Evolutionary conservation across 2,797 vertebrate genomes (phyloP).

Genomic region (Pangasius larnaudii): DNA sequence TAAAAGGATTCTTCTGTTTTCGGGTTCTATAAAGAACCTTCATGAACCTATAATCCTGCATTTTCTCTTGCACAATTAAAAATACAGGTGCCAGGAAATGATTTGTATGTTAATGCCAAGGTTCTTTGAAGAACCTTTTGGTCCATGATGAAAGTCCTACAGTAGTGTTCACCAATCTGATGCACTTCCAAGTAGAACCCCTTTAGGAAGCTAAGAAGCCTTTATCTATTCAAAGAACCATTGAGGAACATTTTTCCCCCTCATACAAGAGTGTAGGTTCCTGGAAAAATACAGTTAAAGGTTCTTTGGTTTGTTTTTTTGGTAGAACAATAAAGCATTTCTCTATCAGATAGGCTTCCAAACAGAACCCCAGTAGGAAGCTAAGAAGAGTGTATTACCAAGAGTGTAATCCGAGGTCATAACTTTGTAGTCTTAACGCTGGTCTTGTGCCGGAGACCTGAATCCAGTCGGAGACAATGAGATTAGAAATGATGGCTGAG

Average conservation of each 20-base stretch:
- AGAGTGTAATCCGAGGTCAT: neutral
- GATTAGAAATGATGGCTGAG: slow-evolving; percentile 5
- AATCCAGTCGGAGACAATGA: neutral
- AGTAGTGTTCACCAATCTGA: neutral
- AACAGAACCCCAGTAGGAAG: neutral
- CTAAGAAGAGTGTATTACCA: neutral
- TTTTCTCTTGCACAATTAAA: neutral
- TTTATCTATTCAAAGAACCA: neutral
- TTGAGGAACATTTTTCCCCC: neutral
- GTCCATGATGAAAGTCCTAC: neutral
- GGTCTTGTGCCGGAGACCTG: neutral
- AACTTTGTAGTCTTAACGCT: neutral
- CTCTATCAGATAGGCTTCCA: neutral
- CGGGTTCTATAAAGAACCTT: neutral
- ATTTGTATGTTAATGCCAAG: neutral
- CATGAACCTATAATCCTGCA: neutral
- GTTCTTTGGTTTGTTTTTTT: neutral
- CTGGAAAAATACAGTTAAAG: neutral
- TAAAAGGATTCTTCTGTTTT: neutral
- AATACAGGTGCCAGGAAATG: neutral
- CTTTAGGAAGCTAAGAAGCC: neutral
- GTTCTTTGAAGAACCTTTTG: neutral
- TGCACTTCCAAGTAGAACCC: neutral
- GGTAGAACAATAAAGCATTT: neutral
- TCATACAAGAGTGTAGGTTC: neutral